Conservation (phyloP, 1,140 invertebrate genomes). For the Temnothorax longispinosus region DNA sequence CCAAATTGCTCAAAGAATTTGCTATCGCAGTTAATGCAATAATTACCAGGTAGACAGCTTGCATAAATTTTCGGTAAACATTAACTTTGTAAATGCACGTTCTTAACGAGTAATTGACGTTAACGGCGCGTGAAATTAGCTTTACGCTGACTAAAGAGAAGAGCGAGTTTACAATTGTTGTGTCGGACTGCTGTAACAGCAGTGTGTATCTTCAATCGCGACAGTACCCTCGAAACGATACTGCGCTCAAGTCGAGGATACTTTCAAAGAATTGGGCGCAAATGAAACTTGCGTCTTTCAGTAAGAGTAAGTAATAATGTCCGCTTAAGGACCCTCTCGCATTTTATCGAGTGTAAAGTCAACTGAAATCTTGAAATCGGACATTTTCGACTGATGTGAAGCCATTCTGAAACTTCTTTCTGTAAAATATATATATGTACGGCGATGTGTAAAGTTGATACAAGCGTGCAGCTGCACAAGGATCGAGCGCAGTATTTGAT, state of each 20-base stretch:
- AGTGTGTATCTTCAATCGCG: conserved; percentile 55
- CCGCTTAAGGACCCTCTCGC: background rate
- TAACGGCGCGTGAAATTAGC: conserved; percentile 28
- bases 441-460: background rate
- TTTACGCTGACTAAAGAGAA: background rate
- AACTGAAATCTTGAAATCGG: conserved; percentile 45
- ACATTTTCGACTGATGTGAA: conserved; percentile 12
- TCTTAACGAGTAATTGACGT: conserved; percentile 7
- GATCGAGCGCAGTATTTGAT: background rate
- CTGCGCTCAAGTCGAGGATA: conserved; percentile 16
- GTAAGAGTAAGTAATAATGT: conserved; percentile 45
- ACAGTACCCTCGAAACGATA: conserved; percentile 20
- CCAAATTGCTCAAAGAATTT: background rate
- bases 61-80: background rate
- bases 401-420: conserved; percentile 12
- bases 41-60: background rate
- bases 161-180: conserved; percentile 36
- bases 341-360: conserved; percentile 43
- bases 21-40: background rate
- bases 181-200: background rate
- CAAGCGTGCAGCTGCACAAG: background rate
- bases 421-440: background rate
- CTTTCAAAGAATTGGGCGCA: conserved; percentile 42
- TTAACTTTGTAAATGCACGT: conserved; percentile 4
- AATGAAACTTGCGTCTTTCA: conserved; percentile 57